A percentile compares a stretch with the other conserved stretches of the same genome.
phyloP scores from a whole-genome alignment of 2,113 vertebrate genomes.

The Stercorarius parasiticus region DNA sequence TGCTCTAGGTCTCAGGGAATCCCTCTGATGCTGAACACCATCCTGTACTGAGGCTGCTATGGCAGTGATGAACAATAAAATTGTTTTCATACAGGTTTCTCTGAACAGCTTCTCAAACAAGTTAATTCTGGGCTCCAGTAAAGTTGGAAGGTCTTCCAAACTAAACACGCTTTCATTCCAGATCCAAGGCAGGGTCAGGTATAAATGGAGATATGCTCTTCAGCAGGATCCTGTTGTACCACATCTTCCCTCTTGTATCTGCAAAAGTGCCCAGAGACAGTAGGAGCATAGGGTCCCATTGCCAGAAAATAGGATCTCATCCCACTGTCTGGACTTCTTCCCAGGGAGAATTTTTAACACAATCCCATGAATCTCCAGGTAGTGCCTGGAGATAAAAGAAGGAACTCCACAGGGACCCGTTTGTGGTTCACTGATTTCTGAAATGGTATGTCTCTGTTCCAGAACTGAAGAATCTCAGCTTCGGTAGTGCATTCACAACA shows the following conservation, averaged over 20 bases:
- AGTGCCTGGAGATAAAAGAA: neutral
- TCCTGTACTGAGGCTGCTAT: neutral
- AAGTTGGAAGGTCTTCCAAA: neutral
- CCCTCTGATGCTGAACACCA: neutral
- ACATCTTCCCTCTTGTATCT: neutral
- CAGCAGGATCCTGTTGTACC: neutral
- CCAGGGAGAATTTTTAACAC: neutral
- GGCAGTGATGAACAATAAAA: neutral
- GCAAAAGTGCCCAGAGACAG: neutral
- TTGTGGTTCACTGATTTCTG: slow-evolving; percentile 13
- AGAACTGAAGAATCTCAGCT: neutral
- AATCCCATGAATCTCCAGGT: neutral
- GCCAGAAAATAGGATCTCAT: neutral
- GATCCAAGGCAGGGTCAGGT: neutral
- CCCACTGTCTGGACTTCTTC: neutral
- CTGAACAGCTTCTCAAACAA: neutral
- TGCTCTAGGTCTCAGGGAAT: neutral
- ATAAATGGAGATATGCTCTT: neutral
- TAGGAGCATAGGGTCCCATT: neutral
- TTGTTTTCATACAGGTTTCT: neutral
- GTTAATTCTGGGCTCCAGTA: neutral
- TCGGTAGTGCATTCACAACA: neutral
- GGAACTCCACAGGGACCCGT: neutral
- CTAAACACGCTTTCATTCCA: neutral
- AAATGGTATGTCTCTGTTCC: neutral